Base-by-base conservation (phyloP, 2,113 vertebrate species). In the Copsychus sechellarum region DNA sequence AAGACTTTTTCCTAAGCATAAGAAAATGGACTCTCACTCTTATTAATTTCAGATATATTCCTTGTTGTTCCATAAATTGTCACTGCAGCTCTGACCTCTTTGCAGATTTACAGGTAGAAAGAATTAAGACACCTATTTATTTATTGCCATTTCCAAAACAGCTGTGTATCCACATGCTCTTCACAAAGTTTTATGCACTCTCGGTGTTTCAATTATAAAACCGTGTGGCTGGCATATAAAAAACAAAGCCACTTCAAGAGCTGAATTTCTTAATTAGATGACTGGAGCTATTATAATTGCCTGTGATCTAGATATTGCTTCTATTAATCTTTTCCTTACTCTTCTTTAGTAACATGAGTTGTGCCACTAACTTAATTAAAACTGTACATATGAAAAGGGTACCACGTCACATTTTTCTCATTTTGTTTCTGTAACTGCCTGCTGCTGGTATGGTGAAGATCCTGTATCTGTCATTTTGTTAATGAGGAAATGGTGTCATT, bases 171-270 rank as follows among this genome's bases (percentile, higher is more conserved):
- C 87, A 82, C 94, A 90, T 70, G 64, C 8, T 92, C 45, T 48
- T 90, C 64, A 64, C 45, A 78, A 47, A 85, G 54, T 92, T 94
- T 93, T 81, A 80, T 83, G 69, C 21, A 31, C 67, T 81, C 21
- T 82, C 74, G 47, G 38, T 90, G 14, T 91, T 89, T 96, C 58
- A 92, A 54, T 66, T 78, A 87, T 50, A 89, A 93, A 91, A 79
- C 26, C 62, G 47, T 58, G 91, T 73, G 54, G 23, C 42, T 93
- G 71, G 50, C 42, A 60, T 78, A 73, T 50, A 62, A 95, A 95
- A 90, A 90, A 1, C 21, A 70, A 84, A 85, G 36, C 74, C 14
- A 66, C 67, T 94, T 91, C 42, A 87, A 38, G 51, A 81, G n/a
- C 12, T 77, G 57, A 82, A 74, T 92, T 81, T 70, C 34, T 91